Evolutionary conservation across 2,888 invertebrate species (phyloP).

Genomic region (Brachylomia viminalis): DNA sequence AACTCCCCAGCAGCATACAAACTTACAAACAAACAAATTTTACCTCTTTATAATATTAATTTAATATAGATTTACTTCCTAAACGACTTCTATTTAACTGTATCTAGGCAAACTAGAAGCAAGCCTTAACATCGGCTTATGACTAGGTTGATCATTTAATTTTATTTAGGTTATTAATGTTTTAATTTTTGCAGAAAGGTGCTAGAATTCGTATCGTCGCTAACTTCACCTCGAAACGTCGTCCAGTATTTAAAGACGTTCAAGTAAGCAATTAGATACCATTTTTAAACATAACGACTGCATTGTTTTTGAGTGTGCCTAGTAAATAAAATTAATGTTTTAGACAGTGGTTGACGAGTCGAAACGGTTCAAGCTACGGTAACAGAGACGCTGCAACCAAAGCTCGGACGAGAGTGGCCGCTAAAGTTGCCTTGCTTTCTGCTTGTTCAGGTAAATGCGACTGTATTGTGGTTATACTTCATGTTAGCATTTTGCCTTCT

Average conservation of each 20-base stretch:
- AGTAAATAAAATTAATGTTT: constrained; percentile 41
- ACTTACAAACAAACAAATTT: too few relatives aligned
- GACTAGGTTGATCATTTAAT: too few relatives aligned
- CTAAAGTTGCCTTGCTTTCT: constrained; percentile 96
- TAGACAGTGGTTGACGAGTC: constrained; percentile 85
- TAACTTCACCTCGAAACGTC: constrained; percentile 97
- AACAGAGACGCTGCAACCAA: constrained; percentile 85
- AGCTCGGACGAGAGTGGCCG: constrained; percentile 95
- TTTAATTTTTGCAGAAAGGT: constrained; percentile 91
- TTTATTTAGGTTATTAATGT: too few relatives aligned
- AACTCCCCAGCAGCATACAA: too few relatives aligned
- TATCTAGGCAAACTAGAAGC: too few relatives aligned
- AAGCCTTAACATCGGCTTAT: too few relatives aligned
- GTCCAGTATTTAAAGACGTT: constrained; percentile 96
- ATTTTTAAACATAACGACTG: background rate
- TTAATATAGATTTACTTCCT: too few relatives aligned
- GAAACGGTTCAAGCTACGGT: constrained; percentile 75
- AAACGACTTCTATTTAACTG: too few relatives aligned
- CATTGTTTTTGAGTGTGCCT: constrained; percentile 27
- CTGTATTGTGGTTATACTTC: background rate
- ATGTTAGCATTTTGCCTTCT: constrained; percentile 1
- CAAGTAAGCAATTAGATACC: constrained; percentile 92
- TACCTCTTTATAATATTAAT: too few relatives aligned
- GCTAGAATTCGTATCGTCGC: constrained; percentile 95
- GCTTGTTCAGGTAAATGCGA: constrained; percentile 93